Percentiles rank a stretch among this genome's conserved stretches.
Evolutionary conservation across 92 coral and sea anemone species (phyloP).

Genomic region (Meandrina meandrites): DNA sequence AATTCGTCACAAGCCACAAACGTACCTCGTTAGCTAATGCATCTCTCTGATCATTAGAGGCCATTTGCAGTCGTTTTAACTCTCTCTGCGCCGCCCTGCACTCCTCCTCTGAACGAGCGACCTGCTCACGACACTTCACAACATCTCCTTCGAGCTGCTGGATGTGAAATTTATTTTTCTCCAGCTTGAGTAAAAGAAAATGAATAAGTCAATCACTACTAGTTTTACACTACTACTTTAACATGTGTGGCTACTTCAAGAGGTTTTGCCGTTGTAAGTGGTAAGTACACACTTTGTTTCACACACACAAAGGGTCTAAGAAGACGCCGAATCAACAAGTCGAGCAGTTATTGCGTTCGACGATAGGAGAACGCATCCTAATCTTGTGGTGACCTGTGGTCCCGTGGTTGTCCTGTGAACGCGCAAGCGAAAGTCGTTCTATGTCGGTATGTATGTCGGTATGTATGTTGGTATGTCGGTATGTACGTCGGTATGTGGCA

Average conservation of each 20-base stretch:
- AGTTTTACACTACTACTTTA: neutral
- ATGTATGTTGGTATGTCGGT: too few species aligned
- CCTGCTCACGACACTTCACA: conserved; percentile 79
- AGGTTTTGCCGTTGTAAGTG: neutral
- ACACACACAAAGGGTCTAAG: too few species aligned
- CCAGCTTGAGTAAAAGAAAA: conserved; percentile 59
- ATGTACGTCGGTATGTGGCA: too few species aligned
- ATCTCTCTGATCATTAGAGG: conserved; percentile 92
- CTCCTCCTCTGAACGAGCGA: conserved; percentile 67
- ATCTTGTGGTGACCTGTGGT: too few species aligned
- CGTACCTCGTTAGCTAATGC: conserved; percentile 94
- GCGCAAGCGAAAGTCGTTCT: too few species aligned
- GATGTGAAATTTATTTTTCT: conserved; percentile 78
- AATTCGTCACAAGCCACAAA: too few species aligned
- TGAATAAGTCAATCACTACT: neutral
- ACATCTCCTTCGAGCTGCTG: conserved; percentile 82
- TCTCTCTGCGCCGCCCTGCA: conserved; percentile 72
- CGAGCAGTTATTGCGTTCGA: too few species aligned
- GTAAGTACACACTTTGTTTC: too few species aligned
- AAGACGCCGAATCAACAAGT: too few species aligned
- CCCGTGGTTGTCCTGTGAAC: too few species aligned
- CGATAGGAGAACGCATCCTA: too few species aligned
- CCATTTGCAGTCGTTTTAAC: conserved; percentile 60
- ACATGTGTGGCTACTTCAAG: neutral
- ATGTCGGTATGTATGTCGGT: too few species aligned